Evolutionary conservation across 2,888 invertebrate genomes (phyloP).

Genomic region (Andrena flavipes): DNA sequence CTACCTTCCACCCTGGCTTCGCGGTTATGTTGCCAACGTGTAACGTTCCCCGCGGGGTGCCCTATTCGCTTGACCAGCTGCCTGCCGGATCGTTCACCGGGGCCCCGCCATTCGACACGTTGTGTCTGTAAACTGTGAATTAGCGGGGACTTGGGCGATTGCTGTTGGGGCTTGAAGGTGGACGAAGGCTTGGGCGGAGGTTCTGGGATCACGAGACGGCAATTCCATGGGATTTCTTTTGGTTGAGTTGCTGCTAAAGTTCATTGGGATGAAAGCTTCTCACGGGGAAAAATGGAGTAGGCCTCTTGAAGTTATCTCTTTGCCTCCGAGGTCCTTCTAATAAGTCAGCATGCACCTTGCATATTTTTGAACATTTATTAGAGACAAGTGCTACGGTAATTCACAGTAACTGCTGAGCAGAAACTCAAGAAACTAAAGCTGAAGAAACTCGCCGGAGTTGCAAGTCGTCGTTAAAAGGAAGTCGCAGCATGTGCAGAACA

Average conservation of each 20-base stretch:
- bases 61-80: constrained; percentile 79
- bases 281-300: no score
- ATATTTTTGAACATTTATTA: no score
- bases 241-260: no score
- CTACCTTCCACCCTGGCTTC: constrained; percentile 35
- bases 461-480: background rate
- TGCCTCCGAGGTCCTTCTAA: no score
- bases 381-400: no score
- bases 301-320: no score
- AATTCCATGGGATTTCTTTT: no score
- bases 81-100: constrained; percentile 53
- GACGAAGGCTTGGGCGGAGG: constrained; percentile 5
- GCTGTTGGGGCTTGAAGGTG: constrained; percentile 27
- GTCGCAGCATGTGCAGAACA: background rate
- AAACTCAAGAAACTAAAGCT: no score
- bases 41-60: constrained; percentile 74
- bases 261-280: no score
- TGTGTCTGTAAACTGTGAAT: constrained; percentile 38
- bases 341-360: no score
- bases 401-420: no score
- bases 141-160: constrained; percentile 25
- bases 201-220: no score
- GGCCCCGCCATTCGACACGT: background rate
- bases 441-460: background rate
- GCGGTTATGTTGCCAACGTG: constrained; percentile 72